Conservation (phyloP, 2,888 invertebrate species). For the Neocrepidodera transversa region DNA sequence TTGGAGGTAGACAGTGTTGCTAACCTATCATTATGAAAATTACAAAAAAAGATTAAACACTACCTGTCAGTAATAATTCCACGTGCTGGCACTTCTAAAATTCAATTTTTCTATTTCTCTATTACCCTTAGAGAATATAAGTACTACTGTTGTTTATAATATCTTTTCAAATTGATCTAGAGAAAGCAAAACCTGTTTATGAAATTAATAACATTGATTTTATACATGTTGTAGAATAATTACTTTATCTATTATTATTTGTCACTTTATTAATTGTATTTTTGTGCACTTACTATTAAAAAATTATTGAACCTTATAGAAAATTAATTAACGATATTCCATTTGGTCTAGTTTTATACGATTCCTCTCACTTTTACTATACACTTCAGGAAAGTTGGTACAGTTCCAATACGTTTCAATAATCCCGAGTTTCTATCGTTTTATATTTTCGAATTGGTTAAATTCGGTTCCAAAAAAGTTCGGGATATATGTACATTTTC, state of each 20-base stretch:
- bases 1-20: constrained; percentile 5
- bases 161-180: neutral
- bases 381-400: too few relatives aligned
- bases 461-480: constrained; percentile 15
- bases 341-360: too few relatives aligned
- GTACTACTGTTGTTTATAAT: constrained; percentile 19
- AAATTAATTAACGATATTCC: too few relatives aligned
- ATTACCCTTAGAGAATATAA: constrained; percentile 9
- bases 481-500: constrained; percentile 13
- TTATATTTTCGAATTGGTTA: constrained; percentile 10
- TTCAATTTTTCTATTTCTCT: constrained; percentile 22
- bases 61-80: constrained; percentile 49
- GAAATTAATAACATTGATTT: too few relatives aligned
- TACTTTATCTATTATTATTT: too few relatives aligned
- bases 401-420: constrained; percentile 11
- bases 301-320: too few relatives aligned
- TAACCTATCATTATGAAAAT: constrained; percentile 54
- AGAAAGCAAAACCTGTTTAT: constrained; percentile 1
- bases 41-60: constrained; percentile 54
- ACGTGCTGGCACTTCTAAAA: constrained; percentile 27
- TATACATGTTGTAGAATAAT: too few relatives aligned
- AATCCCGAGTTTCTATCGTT: constrained; percentile 1
- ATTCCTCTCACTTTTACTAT: too few relatives aligned
- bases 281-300: too few relatives aligned
- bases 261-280: too few relatives aligned